Evolutionary conservation across 2,888 invertebrate species (phyloP), one percentile per base, ranked within the genome.

Genomic region (Sycophila texana): DNA sequence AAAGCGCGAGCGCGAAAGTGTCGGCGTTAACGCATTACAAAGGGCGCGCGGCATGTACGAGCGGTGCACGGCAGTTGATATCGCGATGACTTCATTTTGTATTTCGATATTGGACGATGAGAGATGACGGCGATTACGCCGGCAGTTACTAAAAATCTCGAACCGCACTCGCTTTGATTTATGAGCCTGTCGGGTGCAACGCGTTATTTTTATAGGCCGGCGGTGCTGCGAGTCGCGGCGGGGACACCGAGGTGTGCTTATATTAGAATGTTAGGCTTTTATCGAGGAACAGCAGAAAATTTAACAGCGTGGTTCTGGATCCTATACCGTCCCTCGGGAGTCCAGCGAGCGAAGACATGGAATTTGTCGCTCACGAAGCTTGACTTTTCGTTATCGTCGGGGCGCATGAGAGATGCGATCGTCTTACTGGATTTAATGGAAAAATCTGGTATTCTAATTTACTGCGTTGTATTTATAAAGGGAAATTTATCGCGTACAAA

Each of bases 181-280:
- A 39, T 39, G 39, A 39, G 39, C 39, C 39, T 39, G 39, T 39
- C 39, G 39, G 10, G 61, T 5, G 12, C 13, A 51, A 49, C 51
- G 51, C 20, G 47, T 74, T 67, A 66, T 55, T 68, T 47, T 55
- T 61, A 75, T 2, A 66, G 18, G 18, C 10, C 14, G n/a, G 70
- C 16, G 30, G 16, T n/a, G n/a, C 14, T 57, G 26, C 49, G 53
- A 39, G 14, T 14, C n/a, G 47, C 16, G 47, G 53, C 67, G 68
- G 16, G 22, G 39, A 20, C 53, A 60, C 66, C 66, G 53, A 60
- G 66, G 73, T 67, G 61, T 74, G 68, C 73, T 78, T 79, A 10
- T 39, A 39, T 39, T 39, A 71, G 70, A 39, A n/a, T 75, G 75
- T 79, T 79, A 75, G 75, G 71, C 72, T 79, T 79, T 79, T 79